phyloP scores from a whole-genome alignment of 2,888 invertebrate species.

The Caradrina clavipalpis region DNA sequence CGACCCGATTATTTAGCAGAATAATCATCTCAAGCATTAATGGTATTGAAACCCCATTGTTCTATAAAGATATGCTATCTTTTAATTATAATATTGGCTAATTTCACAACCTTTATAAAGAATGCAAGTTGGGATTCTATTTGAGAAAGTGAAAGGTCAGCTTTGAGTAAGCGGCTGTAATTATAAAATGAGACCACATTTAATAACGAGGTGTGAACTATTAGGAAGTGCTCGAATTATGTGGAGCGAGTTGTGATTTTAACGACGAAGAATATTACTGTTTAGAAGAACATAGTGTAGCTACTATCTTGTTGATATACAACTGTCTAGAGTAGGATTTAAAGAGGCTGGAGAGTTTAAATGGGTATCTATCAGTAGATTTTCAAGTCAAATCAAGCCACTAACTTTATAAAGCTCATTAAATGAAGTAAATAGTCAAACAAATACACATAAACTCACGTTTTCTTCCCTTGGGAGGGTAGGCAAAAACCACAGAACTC shows the following conservation, averaged over 20 bases:
- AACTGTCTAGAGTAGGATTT: not conserved
- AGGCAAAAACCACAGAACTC: no score
- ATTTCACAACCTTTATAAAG: constrained; percentile 54
- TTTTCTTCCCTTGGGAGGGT: no score
- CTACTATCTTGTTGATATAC: not conserved
- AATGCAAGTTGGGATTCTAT: constrained; percentile 54
- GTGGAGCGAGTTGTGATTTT: constrained; percentile 19
- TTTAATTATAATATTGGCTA: constrained; percentile 52
- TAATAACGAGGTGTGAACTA: constrained; percentile 51
- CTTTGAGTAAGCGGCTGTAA: constrained; percentile 59
- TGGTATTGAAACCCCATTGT: constrained; percentile 29
- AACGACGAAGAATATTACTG: constrained; percentile 4
- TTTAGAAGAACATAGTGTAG: not conserved
- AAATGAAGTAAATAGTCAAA: no score
- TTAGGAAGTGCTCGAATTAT: constrained; percentile 45
- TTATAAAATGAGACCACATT: constrained; percentile 60
- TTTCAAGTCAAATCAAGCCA: no score
- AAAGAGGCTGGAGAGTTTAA: no score
- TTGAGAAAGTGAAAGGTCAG: constrained; percentile 59
- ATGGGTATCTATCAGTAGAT: not conserved
- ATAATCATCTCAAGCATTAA: constrained; percentile 6
- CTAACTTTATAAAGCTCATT: not conserved
- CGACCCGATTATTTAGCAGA: not conserved
- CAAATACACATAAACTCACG: no score
- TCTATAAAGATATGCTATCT: constrained; percentile 31